A percentile compares a stretch with the other conserved stretches of the same genome.
These are phyloP conservation scores for Muscicapa comitata DNA, from an alignment of 2,797 vertebrate genomes.

Conservation along the genomic window DNA sequence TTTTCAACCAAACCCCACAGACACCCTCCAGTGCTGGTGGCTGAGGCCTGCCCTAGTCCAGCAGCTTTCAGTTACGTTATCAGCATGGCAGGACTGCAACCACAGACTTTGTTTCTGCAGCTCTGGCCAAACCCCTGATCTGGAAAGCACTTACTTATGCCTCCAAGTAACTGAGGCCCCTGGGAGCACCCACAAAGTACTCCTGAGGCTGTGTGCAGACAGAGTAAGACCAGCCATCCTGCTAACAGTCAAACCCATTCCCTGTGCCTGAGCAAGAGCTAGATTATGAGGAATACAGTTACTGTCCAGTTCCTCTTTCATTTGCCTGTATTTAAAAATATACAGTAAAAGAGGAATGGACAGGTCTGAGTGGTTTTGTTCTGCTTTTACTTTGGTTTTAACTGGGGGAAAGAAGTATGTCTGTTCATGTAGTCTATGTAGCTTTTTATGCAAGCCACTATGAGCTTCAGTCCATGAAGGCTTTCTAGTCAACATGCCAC, in stretches of 20 bases:
- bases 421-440: neutral
- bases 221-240: neutral
- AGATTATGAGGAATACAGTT: neutral
- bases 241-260: neutral
- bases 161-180: neutral
- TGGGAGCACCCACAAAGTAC: neutral
- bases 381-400: conserved; percentile 19
- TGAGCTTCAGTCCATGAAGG: neutral
- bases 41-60: neutral
- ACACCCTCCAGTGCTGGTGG: neutral
- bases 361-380: conserved; percentile 41
- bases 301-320: conserved; percentile 55
- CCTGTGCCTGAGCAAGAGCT: neutral
- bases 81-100: neutral
- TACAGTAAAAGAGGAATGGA: conserved; percentile 60
- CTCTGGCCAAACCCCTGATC: neutral
- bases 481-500: neutral
- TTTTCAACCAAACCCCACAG: neutral
- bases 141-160: neutral
- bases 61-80: neutral
- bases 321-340: conserved; percentile 27
- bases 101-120: neutral
- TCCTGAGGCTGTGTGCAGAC: neutral
- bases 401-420: neutral
- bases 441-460: neutral